Percentiles rank a stretch among this genome's conserved stretches.
phyloP scores from a whole-genome alignment of 1,140 invertebrate genomes.

The Chlorops oryzae region DNA sequence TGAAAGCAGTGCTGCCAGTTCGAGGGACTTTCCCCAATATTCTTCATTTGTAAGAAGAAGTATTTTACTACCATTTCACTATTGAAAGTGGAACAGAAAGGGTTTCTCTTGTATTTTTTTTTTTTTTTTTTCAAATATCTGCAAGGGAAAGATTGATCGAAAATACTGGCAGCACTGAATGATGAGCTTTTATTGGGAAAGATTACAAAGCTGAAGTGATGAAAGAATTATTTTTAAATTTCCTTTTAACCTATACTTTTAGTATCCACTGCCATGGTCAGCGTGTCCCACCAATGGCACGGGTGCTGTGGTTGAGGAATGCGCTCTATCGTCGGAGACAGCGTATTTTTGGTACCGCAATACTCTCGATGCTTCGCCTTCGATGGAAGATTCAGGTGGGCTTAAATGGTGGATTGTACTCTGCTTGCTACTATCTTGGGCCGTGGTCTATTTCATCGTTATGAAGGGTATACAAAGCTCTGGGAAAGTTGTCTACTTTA shows the following conservation, averaged over 20 bases:
- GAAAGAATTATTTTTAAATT: too few relatives aligned
- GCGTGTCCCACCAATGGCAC: constrained; percentile 70
- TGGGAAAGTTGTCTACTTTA: constrained; percentile 96
- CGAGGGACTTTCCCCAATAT: too few relatives aligned
- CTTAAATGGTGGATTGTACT: constrained; percentile 93
- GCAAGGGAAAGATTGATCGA: too few relatives aligned
- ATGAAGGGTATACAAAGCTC: constrained; percentile 98
- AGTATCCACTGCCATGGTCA: constrained; percentile 78
- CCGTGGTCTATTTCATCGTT: constrained; percentile 92
- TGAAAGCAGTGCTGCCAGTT: too few relatives aligned
- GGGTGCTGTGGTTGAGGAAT: constrained; percentile 63
- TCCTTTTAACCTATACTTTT: not conserved
- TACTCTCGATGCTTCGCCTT: constrained; percentile 74
- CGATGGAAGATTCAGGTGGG: constrained; percentile 74
- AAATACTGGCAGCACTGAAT: too few relatives aligned
- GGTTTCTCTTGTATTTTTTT: too few relatives aligned
- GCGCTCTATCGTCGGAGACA: constrained; percentile 74
- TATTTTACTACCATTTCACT: too few relatives aligned
- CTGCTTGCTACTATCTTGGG: constrained; percentile 88
- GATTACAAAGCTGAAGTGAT: too few relatives aligned
- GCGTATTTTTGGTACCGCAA: constrained; percentile 86
- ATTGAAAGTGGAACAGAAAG: too few relatives aligned
- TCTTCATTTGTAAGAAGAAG: too few relatives aligned
- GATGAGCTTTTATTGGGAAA: too few relatives aligned
- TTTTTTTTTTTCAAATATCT: too few relatives aligned